These are phyloP conservation scores for Antennarius striatus DNA, from an alignment of 2,113 vertebrate species.

Conservation along the genomic window DNA sequence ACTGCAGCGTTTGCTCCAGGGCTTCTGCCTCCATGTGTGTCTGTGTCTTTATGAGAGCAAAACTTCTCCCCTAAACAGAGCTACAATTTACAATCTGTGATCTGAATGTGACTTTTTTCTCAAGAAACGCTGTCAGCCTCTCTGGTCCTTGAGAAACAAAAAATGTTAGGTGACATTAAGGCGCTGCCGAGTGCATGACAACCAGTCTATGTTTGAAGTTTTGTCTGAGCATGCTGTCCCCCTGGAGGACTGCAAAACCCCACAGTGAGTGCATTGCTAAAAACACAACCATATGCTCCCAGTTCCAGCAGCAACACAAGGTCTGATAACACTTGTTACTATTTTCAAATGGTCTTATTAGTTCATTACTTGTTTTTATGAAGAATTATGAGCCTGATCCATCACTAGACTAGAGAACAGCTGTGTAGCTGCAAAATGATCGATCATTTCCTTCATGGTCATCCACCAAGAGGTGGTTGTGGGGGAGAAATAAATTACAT, in stretches of 20 bases:
- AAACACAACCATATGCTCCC: slow-evolving; percentile 25
- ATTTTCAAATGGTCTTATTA: too few species aligned
- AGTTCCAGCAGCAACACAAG: slow-evolving; percentile 2
- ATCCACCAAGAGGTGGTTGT: too few species aligned
- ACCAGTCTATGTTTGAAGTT: slow-evolving; percentile 26
- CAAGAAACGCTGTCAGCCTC: neutral
- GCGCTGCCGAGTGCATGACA: slow-evolving; percentile 9
- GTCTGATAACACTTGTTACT: neutral
- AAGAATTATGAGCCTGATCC: too few species aligned
- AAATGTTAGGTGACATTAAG: slow-evolving; percentile 23
- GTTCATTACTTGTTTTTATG: too few species aligned
- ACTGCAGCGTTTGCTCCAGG: slow-evolving; percentile 20
- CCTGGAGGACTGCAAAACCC: slow-evolving; percentile 38
- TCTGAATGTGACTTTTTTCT: slow-evolving; percentile 1
- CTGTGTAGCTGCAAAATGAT: too few species aligned
- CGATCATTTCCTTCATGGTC: too few species aligned
- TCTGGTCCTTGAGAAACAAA: neutral
- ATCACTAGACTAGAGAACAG: too few species aligned
- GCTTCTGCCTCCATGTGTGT: neutral
- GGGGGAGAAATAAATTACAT: too few species aligned
- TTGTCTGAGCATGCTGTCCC: slow-evolving; percentile 21
- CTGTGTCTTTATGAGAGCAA: neutral
- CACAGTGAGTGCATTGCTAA: slow-evolving; percentile 29
- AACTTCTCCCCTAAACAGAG: neutral
- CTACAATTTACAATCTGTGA: neutral